Evolutionary conservation across 2,888 invertebrate species (phyloP), one percentile per base, ranked within the genome.

Genomic region (Drosophila tripunctata): DNA sequence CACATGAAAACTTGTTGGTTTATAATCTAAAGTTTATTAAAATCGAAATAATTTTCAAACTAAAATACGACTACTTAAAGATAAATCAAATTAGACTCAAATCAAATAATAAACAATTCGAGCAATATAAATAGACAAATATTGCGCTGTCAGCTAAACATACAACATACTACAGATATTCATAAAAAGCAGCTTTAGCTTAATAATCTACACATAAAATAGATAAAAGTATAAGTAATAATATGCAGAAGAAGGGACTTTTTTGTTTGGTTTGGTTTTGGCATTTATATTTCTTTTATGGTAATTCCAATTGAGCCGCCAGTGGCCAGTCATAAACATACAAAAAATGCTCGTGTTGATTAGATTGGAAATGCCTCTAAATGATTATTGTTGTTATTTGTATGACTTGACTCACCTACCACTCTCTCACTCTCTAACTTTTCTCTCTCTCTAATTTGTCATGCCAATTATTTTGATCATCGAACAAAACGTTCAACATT

Each of bases 291-390:
- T 30, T 30, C n/a, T 51, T 33, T 33, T 17, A 43, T 55, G 57
- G 10, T 58, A 51, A 58, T 64, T 33, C 35, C 47, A 43, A 64
- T 40, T 47, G 45, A 52, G 38, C 31, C 24, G 51, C 35, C 43
- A 45, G 61, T 40, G 54, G 43, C 8, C 55, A 40, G 48, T 41
- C 12, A 47, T 61, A 65, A 63, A 74, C n/a, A 47, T 12, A 27
- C 14, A 50, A 10, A n/a, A 10, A 64, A 55, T 66, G 62, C 54
- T 65, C 47, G 58, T 45, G 60, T 43, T 73, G 80, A 80, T 84
- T 78, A 80, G 84, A 73, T 80, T 84, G 67, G 48, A 69, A 71
- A 67, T 55, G 57, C 36, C 55, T 48, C 41, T 43, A 50, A 64
- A 61, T 54, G 52, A 44, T 44, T 38, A 14, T 57, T 31, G 33